Evolutionary conservation across 2,888 invertebrate species (phyloP).

Genomic region (Ellobium chinense): DNA sequence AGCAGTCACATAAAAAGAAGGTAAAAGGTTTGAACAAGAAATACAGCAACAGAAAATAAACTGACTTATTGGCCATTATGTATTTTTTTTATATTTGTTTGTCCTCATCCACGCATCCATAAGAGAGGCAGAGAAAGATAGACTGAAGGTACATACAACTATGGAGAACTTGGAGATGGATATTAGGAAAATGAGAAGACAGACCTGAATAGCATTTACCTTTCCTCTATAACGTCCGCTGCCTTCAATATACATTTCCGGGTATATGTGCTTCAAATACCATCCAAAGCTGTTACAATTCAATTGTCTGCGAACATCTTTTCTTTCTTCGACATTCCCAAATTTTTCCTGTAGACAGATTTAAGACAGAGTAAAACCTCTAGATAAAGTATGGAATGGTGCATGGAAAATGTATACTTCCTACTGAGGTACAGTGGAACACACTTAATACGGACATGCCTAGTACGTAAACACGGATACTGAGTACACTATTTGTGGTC

Average conservation of each 20-base stretch:
- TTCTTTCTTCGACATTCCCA: constrained; percentile 48
- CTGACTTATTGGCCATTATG: too few relatives aligned
- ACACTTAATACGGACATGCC: too few relatives aligned
- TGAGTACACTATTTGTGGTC: too few relatives aligned
- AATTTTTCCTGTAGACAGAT: constrained; percentile 27
- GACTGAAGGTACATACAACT: neutral
- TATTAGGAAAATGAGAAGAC: neutral
- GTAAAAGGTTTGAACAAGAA: too few relatives aligned
- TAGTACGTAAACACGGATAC: too few relatives aligned
- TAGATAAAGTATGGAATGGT: too few relatives aligned
- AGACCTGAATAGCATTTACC: constrained; percentile 83
- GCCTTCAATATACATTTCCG: constrained; percentile 92
- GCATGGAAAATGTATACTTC: too few relatives aligned
- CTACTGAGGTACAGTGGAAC: too few relatives aligned
- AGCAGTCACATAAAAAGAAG: too few relatives aligned
- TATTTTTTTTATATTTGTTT: neutral
- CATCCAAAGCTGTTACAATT: constrained; percentile 93
- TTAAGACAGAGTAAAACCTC: neutral
- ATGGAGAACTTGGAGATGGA: neutral
- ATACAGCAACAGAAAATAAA: too few relatives aligned
- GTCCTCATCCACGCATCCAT: neutral
- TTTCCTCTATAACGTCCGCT: constrained; percentile 95
- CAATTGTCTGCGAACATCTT: constrained; percentile 36
- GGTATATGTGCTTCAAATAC: constrained; percentile 92
- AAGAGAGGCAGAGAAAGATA: neutral